phyloP scores from a whole-genome alignment of 2,888 invertebrate genomes.

The Stenchaetothrips biformis region DNA sequence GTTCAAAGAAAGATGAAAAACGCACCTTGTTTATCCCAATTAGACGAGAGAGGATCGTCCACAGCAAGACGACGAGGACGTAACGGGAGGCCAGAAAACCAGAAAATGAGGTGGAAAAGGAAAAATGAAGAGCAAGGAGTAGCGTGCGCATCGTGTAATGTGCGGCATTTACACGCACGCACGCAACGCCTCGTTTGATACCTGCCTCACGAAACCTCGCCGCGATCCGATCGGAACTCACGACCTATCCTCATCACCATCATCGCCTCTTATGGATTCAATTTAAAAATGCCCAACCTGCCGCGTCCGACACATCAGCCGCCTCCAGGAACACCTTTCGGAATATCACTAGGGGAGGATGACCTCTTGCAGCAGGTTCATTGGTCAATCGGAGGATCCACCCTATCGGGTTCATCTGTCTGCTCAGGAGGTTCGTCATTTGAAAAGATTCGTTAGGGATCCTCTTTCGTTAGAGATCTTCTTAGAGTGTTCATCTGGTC shows the following conservation, averaged over 20 bases:
- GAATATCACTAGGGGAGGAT: too few species aligned
- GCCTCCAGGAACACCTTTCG: too few species aligned
- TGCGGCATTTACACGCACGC: not conserved
- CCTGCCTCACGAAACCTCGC: not conserved
- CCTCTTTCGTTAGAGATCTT: too few species aligned
- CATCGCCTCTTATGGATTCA: not conserved
- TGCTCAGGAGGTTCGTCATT: not conserved
- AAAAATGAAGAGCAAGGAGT: not conserved
- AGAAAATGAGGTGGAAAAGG: not conserved
- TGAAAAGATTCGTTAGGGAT: too few species aligned
- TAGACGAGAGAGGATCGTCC: not conserved
- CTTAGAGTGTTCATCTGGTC: too few species aligned
- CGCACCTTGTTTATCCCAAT: constrained; percentile 7
- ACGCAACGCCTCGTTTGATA: not conserved
- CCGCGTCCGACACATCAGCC: not conserved
- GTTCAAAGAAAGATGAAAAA: not conserved
- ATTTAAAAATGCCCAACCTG: not conserved
- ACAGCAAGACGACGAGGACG: not conserved
- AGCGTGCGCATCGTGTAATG: not conserved
- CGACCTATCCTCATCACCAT: not conserved
- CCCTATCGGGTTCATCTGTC: not conserved
- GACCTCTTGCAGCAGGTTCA: too few species aligned
- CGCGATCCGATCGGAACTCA: too few species aligned
- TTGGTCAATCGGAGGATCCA: not conserved
- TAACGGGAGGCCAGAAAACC: not conserved